Evolutionary conservation across 1,140 invertebrate genomes (phyloP).

Genomic region (Neoseiulus cucumeris): DNA sequence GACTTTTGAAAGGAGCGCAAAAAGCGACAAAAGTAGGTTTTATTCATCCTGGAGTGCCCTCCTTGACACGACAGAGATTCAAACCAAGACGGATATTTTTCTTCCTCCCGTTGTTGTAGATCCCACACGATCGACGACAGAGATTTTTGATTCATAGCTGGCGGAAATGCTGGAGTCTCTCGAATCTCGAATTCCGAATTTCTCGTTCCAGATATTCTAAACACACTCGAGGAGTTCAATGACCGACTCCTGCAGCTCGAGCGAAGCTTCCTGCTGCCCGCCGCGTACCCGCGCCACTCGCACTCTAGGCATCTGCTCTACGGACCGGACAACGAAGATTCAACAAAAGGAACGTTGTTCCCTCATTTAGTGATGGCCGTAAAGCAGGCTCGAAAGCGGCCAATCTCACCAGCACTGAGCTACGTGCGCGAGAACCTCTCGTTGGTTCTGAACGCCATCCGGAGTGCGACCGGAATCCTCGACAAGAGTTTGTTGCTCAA

Average conservation of each 20-base stretch:
- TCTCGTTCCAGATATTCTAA: too few relatives aligned
- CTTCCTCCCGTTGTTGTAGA: too few relatives aligned
- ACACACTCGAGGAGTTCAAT: not conserved
- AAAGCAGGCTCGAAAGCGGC: not conserved
- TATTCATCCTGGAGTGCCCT: not conserved
- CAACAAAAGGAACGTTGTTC: not conserved
- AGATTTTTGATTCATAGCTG: too few relatives aligned
- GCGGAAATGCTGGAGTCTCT: too few relatives aligned
- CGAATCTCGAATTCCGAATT: too few relatives aligned
- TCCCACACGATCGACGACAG: too few relatives aligned
- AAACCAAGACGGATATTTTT: not conserved
- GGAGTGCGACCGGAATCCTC: not conserved
- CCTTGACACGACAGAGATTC: not conserved
- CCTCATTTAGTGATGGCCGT: not conserved
- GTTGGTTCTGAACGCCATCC: not conserved
- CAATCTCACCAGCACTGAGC: not conserved
- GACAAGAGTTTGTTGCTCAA: not conserved
- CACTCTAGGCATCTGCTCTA: not conserved
- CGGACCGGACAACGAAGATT: slow-evolving; percentile 1
- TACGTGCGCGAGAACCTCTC: slow-evolving; percentile 9
- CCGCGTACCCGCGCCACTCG: not conserved
- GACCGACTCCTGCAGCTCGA: slow-evolving; percentile 4
- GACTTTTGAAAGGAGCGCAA: not conserved
- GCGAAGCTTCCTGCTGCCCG: not conserved
- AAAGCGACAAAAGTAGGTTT: not conserved